These are phyloP conservation scores for Haplochromis vanheusdeni DNA, from an alignment of 2,113 vertebrate species.

Conservation along the genomic window DNA sequence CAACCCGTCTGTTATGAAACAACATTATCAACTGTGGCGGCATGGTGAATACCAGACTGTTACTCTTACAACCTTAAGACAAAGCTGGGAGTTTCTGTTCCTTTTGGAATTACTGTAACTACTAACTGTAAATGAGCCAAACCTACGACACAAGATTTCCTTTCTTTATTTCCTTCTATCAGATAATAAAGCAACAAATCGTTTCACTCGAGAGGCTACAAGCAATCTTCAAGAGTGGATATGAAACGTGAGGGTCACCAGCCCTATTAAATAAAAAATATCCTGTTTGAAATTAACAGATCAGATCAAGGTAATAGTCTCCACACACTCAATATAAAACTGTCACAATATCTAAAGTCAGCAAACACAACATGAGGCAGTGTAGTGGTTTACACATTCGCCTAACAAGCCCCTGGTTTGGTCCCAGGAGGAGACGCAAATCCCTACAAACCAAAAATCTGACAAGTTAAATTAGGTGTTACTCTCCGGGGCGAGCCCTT, in stretches of 20 bases:
- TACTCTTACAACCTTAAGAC: not conserved
- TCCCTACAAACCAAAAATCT: not conserved
- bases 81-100: not conserved
- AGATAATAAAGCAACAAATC: not conserved
- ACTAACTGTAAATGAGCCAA: not conserved
- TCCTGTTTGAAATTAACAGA: not conserved
- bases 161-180: not conserved
- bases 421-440: rapidly evolving
- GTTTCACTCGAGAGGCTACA: not conserved
- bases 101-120: not conserved
- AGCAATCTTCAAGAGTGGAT: not conserved
- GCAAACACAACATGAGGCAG: rapidly evolving
- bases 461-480: no score
- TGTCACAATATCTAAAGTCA: not conserved
- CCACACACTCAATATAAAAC: not conserved
- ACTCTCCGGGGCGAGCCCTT: rapidly evolving
- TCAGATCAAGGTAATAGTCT: not conserved
- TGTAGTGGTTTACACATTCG: not conserved
- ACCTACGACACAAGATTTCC: not conserved
- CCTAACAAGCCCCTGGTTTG: not conserved
- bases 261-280: not conserved
- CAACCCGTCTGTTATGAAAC: not conserved
- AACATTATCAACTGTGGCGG: not conserved
- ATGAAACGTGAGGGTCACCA: rapidly evolving
- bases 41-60: not conserved